Base-by-base conservation (phyloP, 2,888 invertebrate species). In the Epinotia ramella region DNA sequence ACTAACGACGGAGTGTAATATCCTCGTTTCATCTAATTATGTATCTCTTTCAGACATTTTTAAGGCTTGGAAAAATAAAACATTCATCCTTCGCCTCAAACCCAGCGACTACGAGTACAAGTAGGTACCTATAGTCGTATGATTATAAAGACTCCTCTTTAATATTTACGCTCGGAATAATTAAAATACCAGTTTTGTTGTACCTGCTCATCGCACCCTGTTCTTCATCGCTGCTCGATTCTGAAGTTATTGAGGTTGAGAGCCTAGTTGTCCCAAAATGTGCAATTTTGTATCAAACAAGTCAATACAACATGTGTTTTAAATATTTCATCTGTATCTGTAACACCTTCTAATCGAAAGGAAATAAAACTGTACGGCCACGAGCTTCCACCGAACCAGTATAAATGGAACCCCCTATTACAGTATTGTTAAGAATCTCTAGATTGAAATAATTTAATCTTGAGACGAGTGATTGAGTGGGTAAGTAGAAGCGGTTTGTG, bases 1-100 rank as follows among this genome's bases (percentile, higher is more conserved):
- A 60, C 65, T 75, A 75, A 75, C 70, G 70, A 75, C 63, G 68
- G 28, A 12, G 16, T 60, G 57, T 68, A 57, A 59, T 44, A 59
- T 44, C 57, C 44, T 68, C 40, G 16, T 68, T 68, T 59, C 49
- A 66, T 68, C 44, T 68, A 57, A 59, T 56, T 67, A 53, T 16
- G 24, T 53, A 64, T 44, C 16, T n/a, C 24, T 24, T 40, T 40
- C 53, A 53, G n/a, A 46, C n/a, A 11, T 53, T 18, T 70, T 53
- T 49, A 16, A 9, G 49, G 24, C 24, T 1, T 28, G 20, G 9
- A 9, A 62, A 59, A 62, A 33, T 16, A 33, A 40, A 33, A 7
- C 60, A 33, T 33, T 62, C 13, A 6, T 62, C 20, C 18, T 57
- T 57, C 20, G 18, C 57, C 57, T 20, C 3, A 20, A 18, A 57